Evolutionary conservation across 2,888 invertebrate species (phyloP), one percentile per base, ranked within the genome.

Genomic region (Lordiphosa andalusiaca): DNA sequence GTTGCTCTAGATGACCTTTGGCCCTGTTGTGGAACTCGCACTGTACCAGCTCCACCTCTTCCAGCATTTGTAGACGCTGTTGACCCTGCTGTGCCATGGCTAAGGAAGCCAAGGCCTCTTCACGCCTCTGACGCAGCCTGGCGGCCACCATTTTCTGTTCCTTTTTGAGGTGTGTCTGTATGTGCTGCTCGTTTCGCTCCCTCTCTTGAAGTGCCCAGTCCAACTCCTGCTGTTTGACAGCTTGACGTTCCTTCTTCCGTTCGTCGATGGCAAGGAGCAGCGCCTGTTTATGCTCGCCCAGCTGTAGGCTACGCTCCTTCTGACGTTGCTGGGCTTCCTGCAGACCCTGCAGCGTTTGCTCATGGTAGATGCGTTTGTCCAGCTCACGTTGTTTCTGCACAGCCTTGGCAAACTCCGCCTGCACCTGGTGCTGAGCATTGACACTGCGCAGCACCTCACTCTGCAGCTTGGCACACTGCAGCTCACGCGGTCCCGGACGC

Each of bases 11-110:
- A 38, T 84, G 87, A 9, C 87, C 83, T 69, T 91, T 91, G 1
- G 91, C 89, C 30, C 89, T 86, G 13, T 87, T 86, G 66, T 90
- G 91, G 33, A 91, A 89, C 37, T 89, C 82, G 16, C 90, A 89
- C 4, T 91, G 86, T 53, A 88, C 86, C 42, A 90, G 88, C 42
- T 90, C 86, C 55, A 91, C 89, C 58, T 88, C 87, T 37, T 91
- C 90, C 5, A 84, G 73, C 68, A 87, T 73, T 16, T 74, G 80
- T 13, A 85, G 85, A 12, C 81, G 71, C 53, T 70, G 46, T 0
- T 56, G 64, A 0, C 56, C 55, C 35, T 84, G 77, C 40, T 73
- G 86, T 69, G 87, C 51, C 35, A 75, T 72, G 63, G 13, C 51
- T 21, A 76, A 10, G 0, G 75, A 68, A n/a, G 74, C 65, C 6